Evolutionary conservation across 1,140 invertebrate species (phyloP).

Genomic region (Manduca sexta): DNA sequence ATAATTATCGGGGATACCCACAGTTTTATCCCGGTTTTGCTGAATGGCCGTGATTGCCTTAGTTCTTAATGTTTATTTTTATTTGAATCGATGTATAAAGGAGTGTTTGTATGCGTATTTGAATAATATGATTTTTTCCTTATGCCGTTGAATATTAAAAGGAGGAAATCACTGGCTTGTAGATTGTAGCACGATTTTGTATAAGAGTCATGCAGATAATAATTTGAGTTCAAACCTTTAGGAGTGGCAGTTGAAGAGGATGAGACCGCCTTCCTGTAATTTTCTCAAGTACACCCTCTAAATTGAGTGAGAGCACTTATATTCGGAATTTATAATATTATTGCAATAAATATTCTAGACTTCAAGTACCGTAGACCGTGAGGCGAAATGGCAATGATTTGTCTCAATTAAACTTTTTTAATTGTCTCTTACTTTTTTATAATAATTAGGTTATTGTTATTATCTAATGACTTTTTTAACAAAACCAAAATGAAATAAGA

Average conservation of each 20-base stretch:
- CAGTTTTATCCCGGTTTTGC: slow-evolving; percentile 23
- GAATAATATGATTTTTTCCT: too few species aligned
- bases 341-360: slow-evolving; percentile 51
- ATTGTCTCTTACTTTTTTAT: too few species aligned
- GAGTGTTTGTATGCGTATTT: background rate
- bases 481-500: too few species aligned
- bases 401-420: background rate
- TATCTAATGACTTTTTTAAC: too few species aligned
- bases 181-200: slow-evolving; percentile 22
- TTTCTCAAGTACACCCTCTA: slow-evolving; percentile 58
- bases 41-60: slow-evolving; percentile 7
- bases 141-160: slow-evolving; percentile 7
- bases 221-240: slow-evolving; percentile 52
- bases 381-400: slow-evolving; percentile 39
- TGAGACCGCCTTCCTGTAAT: slow-evolving; percentile 62
- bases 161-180: slow-evolving; percentile 13
- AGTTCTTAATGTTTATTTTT: background rate
- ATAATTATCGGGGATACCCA: slow-evolving; percentile 41
- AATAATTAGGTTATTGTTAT: too few species aligned
- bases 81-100: background rate
- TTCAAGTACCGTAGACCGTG: slow-evolving; percentile 25
- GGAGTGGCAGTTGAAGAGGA: slow-evolving; percentile 50
- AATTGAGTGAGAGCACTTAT: slow-evolving; percentile 61
- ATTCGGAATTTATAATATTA: slow-evolving; percentile 68
- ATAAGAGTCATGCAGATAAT: slow-evolving; percentile 38